These are phyloP conservation scores for Drosophila seguyi DNA, from an alignment of 1,140 invertebrate genomes.

Conservation along the genomic window DNA sequence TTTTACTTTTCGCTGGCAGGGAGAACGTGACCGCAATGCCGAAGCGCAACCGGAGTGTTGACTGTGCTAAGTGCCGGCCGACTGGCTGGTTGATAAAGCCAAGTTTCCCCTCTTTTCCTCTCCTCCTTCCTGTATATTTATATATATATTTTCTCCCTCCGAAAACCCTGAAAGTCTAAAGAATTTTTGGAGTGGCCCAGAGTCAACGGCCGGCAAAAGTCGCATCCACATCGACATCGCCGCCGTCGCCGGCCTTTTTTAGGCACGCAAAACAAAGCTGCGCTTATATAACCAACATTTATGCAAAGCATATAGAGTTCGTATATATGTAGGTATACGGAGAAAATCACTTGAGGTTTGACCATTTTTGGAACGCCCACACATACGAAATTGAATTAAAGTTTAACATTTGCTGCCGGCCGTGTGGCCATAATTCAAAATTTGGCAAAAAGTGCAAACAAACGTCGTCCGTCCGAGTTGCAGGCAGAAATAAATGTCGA, in stretches of 20 bases:
- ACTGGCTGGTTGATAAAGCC: slow-evolving; percentile 54
- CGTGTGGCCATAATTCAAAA: slow-evolving; percentile 69
- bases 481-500: slow-evolving; percentile 62
- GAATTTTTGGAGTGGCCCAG: slow-evolving; percentile 62
- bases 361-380: slow-evolving; percentile 79
- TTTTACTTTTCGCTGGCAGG: slow-evolving; percentile 40
- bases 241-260: slow-evolving; percentile 61
- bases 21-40: slow-evolving; percentile 79
- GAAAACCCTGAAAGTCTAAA: slow-evolving; percentile 27
- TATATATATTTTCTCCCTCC: not conserved
- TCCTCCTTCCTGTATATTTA: not conserved
- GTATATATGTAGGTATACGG: slow-evolving; percentile 16
- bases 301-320: slow-evolving; percentile 23
- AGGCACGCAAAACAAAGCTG: slow-evolving; percentile 73
- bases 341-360: slow-evolving; percentile 71
- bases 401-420: slow-evolving; percentile 26
- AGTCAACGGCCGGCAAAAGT: slow-evolving; percentile 68
- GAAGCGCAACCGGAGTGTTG: slow-evolving; percentile 58
- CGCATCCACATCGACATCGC: slow-evolving; percentile 24
- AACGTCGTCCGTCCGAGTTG: slow-evolving; percentile 13
- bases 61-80: slow-evolving; percentile 53
- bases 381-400: slow-evolving; percentile 72
- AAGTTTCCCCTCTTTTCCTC: slow-evolving; percentile 21
- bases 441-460: slow-evolving; percentile 66
- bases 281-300: slow-evolving; percentile 42